Percentiles rank a stretch among this genome's conserved stretches.
Evolutionary conservation across 2,797 vertebrate genomes (phyloP).

Genomic region (Poecile montanus): DNA sequence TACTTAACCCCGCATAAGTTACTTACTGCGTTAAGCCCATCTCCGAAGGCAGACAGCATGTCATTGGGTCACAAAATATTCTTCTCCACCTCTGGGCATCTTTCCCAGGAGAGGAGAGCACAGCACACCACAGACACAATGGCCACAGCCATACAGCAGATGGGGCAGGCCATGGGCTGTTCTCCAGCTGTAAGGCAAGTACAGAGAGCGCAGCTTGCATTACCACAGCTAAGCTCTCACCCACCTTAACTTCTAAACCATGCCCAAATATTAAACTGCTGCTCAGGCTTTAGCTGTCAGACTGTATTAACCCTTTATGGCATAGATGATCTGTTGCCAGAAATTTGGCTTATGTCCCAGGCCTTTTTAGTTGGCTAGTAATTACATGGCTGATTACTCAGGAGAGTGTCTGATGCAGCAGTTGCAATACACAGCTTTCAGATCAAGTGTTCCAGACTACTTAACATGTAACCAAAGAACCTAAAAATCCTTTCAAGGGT

Average conservation of each 20-base stretch:
- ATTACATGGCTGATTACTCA: not conserved
- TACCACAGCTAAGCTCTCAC: not conserved
- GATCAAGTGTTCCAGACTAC: not conserved
- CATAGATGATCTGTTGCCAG: not conserved
- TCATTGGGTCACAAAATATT: not conserved
- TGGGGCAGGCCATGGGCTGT: not conserved
- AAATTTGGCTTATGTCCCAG: not conserved
- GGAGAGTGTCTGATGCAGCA: not conserved
- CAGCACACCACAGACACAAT: not conserved
- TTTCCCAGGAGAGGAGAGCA: not conserved
- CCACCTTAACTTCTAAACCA: not conserved
- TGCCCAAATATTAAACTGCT: not conserved
- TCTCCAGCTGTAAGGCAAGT: not conserved
- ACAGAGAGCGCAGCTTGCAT: not conserved
- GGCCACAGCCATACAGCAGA: not conserved
- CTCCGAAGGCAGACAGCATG: not conserved
- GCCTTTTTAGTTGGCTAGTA: not conserved
- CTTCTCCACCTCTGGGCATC: not conserved
- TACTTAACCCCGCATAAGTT: not conserved
- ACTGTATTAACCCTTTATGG: not conserved
- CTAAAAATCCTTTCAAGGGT: slow-evolving; percentile 3
- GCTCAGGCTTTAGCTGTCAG: not conserved
- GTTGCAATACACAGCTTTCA: not conserved
- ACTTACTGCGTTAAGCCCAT: not conserved
- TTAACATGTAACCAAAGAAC: not conserved